These are phyloP conservation scores for Paratilapia polleni DNA, from an alignment of 2,113 vertebrate genomes.

Conservation along the genomic window DNA sequence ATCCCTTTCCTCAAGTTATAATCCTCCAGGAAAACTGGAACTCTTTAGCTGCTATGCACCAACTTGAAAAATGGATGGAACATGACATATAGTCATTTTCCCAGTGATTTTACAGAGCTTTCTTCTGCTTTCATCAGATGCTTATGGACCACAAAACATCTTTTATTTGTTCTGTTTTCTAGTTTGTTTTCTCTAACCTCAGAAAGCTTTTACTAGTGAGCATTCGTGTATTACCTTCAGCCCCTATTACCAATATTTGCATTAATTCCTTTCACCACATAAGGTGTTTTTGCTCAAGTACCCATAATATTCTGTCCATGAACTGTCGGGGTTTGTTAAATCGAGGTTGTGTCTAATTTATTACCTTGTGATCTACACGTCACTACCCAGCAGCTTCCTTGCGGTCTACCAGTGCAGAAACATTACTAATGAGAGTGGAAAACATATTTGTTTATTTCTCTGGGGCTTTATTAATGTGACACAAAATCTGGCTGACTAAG, in stretches of 20 bases:
- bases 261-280: background rate
- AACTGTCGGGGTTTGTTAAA: constrained; percentile 58
- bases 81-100: constrained; percentile 18
- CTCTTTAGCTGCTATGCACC: constrained; percentile 38
- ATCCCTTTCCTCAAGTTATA: constrained; percentile 67
- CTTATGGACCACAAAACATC: background rate
- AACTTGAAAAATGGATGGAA: constrained; percentile 45
- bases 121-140: background rate
- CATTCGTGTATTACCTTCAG: background rate
- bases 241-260: background rate
- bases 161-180: background rate
- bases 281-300: constrained; percentile 26
- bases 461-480: constrained; percentile 60
- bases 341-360: constrained; percentile 63
- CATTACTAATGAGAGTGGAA: constrained; percentile 66
- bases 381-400: constrained; percentile 66
- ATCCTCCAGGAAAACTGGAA: constrained; percentile 61
- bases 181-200: background rate
- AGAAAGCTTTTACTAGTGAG: background rate
- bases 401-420: constrained; percentile 50
- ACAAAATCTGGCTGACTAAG: constrained; percentile 62
- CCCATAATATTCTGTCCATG: constrained; percentile 46
- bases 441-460: constrained; percentile 70
- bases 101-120: constrained; percentile 7
- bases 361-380: constrained; percentile 65